Base-by-base conservation (phyloP, 1,140 invertebrate species). In the Temnothorax nylanderi region DNA sequence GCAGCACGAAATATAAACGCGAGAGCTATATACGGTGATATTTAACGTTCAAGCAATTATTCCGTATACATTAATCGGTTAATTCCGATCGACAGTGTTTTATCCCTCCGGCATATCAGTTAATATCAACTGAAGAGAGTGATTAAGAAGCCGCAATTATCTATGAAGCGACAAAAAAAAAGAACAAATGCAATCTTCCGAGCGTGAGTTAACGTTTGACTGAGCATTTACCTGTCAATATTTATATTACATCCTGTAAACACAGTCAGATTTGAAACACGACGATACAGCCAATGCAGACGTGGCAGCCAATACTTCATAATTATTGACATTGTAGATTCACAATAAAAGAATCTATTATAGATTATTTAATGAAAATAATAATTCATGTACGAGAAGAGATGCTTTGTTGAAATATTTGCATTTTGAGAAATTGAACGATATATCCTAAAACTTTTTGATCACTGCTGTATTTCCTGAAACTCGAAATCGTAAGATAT, bases 31-130 rank as follows among this genome's bases (percentile, higher is more conserved):
- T 71, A 84, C 49, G 32, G 51, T 51, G 56, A 77, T 84, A 69
- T 34, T 65, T 51, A 54, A 75, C 18, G 51, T 54, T 80, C 32
- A 44, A 78, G 41, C 10, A 58, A 72, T 85, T 62, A 10, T 81
- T 60, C 54, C 56, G 51, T 76, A 54, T 72, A 49, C 47, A 54
- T 58, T 34, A n/a, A n/a, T n/a, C n/a, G n/a, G n/a, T 75, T 67
- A 69, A 58, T 32, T 77, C 58, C 56, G 37, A 32, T 49, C 10
- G 13, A 54, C 13, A 34, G 34, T 34, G 64, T 21, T 16, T n/a
- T 90, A 34, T 80, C 21, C 37, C 62, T 64, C 75, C 54, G 56
- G 67, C 88, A 90, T 87, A 89, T 87, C 88, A 89, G 71, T 81
- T 88, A 34, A 56, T 89, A 87, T 89, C 85, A 78, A 82, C 62